Base-by-base conservation (phyloP, 1,140 invertebrate genomes). In the Aphaenogaster floridana region DNA sequence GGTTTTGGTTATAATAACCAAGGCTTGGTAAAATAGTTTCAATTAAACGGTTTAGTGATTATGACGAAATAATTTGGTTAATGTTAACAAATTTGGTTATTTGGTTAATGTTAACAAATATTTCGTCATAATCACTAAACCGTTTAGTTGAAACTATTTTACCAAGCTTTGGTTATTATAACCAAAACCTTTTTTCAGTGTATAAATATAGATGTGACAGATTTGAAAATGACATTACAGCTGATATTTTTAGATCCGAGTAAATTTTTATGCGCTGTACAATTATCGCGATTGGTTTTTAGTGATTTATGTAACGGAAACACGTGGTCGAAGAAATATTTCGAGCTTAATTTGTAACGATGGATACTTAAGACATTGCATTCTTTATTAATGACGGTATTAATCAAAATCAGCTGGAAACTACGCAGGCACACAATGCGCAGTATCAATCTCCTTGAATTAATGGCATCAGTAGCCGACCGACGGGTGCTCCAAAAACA, bases 361-460 rank as follows among this genome's bases (percentile, higher is more conserved):
- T 42, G 76, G 63, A 68, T 80, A 42, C 63, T 80, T 54, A 68
- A 80, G 78, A 80, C 63, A 36, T 80, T 54, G 63, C 17, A 54
- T 69, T 68, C 63, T 54, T 80, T 68, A 68, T 80, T 69, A 54
- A 69, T 80, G 78, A 39, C 6, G 63, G 8, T 52, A 80, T 80
- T 69, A 80, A 68, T 80, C 78, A 80, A 39, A 80, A 80, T 80
- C 78, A 69, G 63, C 48, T 80, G 78, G 78, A 36, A 42, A 79
- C 61, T 61, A 66, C 11, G 28, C 48, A 50, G 61, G 48, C 48
- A 52, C 17, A 39, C 63, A 68, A 80, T 64, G 15, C 63, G 34
- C 45, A 5, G 5, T 52, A 80, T 69, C 39, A 80, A 80, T 80
- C 78, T 68, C 78, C 11, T 61, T 48, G 48, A 39, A 80, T 80